Conservation (phyloP, 2,797 vertebrate genomes). For the Pterois miles region DNA sequence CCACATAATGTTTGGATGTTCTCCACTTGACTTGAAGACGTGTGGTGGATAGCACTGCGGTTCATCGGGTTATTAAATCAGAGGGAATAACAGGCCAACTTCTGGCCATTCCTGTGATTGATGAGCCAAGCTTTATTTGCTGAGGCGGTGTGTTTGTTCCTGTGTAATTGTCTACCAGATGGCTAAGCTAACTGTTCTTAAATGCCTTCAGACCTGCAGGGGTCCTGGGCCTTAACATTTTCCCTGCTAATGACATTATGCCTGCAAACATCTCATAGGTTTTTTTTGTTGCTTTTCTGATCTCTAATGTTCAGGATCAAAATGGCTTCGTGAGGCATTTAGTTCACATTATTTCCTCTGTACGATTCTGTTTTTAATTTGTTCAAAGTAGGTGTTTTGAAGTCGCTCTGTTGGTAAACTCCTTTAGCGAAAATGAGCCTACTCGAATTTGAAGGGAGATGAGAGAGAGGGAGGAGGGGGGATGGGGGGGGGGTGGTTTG, state of each 20-base stretch:
- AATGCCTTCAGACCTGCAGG: constrained; percentile 84
- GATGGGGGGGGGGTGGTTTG: neutral
- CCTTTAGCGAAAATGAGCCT: constrained; percentile 61
- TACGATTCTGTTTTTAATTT: constrained; percentile 64
- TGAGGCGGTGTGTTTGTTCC: constrained; percentile 89
- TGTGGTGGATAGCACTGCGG: constrained; percentile 66
- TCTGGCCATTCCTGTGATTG: constrained; percentile 86
- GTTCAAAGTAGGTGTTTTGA: constrained; percentile 61
- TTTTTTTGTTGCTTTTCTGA: constrained; percentile 51
- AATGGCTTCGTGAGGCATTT: constrained; percentile 54
- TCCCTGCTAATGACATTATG: constrained; percentile 73
- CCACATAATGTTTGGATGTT: constrained; percentile 32
- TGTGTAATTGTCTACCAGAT: constrained; percentile 89
- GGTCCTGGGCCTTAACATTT: constrained; percentile 78
- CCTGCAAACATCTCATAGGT: constrained; percentile 63
- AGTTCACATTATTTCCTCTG: constrained; percentile 52
- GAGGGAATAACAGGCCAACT: constrained; percentile 83
- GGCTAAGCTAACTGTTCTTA: constrained; percentile 89
- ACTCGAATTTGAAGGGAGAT: constrained; percentile 55
- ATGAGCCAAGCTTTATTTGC: constrained; percentile 87
- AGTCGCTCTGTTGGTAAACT: constrained; percentile 58
- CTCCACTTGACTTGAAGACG: constrained; percentile 39
- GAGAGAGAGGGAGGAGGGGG: neutral
- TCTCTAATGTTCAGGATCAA: constrained; percentile 58
- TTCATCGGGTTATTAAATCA: constrained; percentile 84